Evolutionary conservation across 2,113 vertebrate species (phyloP).

Genomic region (Rhea pennata): DNA sequence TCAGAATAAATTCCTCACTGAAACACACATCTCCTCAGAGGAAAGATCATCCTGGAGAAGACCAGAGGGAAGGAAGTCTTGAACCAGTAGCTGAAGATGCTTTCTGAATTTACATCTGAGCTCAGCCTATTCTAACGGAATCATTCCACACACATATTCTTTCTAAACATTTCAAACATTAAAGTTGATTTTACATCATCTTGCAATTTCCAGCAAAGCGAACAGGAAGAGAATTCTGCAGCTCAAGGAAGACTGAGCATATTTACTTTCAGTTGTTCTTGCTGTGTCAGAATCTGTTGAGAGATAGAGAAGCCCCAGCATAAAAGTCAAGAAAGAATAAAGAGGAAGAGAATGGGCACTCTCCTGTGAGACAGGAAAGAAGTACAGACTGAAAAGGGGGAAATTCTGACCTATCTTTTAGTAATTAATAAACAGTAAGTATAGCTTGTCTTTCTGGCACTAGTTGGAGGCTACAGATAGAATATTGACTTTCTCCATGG

Average conservation of each 20-base stretch:
- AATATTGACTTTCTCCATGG: background rate
- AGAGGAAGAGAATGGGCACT: background rate
- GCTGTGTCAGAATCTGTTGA: background rate
- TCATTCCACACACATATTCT: accelerated
- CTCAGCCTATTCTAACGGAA: background rate
- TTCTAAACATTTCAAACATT: background rate
- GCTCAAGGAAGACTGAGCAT: background rate
- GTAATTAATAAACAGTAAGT: conserved; percentile 21
- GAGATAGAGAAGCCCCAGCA: background rate
- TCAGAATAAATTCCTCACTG: background rate
- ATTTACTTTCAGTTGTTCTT: background rate
- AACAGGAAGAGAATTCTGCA: background rate
- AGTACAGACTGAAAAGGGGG: background rate
- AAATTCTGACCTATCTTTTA: conserved; percentile 24
- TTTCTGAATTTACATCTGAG: background rate
- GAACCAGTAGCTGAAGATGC: background rate
- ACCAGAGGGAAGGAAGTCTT: background rate
- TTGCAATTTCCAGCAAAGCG: background rate
- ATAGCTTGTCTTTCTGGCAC: conserved; percentile 14
- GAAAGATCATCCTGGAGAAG: background rate
- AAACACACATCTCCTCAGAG: background rate
- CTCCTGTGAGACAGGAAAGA: background rate
- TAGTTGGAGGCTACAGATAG: conserved; percentile 47
- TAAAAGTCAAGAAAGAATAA: background rate
- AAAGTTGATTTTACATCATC: background rate